Percentiles rank a stretch among this genome's conserved stretches.
These are phyloP conservation scores for Prunella himalayana DNA, from an alignment of 2,113 vertebrate genomes.

Conservation along the genomic window DNA sequence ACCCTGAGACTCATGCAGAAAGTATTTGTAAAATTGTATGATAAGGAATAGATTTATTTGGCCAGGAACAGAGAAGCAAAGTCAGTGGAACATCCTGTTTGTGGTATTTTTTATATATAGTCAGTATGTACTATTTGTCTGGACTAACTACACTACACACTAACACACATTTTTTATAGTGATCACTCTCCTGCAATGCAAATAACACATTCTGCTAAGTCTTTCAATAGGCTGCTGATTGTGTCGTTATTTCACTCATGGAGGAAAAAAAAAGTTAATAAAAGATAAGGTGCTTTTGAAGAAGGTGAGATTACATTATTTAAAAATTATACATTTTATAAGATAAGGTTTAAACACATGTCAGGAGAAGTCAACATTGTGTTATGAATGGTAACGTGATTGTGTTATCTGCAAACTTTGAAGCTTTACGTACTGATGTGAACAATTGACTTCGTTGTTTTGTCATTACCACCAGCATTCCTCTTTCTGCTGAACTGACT, in stretches of 20 bases:
- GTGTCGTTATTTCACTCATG: constrained; percentile 53
- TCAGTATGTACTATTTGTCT: constrained; percentile 25
- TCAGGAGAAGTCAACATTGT: constrained; percentile 79
- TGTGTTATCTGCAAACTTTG: constrained; percentile 76
- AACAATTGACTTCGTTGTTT: constrained; percentile 73
- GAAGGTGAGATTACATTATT: constrained; percentile 78
- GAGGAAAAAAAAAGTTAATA: constrained; percentile 64
- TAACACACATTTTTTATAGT: constrained; percentile 50
- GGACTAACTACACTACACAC: constrained; percentile 40
- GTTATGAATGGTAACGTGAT: constrained; percentile 74
- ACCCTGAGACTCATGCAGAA: neutral
- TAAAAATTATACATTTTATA: constrained; percentile 75
- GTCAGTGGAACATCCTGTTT: constrained; percentile 61
- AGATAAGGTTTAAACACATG: constrained; percentile 83
- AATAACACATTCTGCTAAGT: constrained; percentile 57
- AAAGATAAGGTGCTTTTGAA: constrained; percentile 74
- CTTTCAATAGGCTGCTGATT: constrained; percentile 70
- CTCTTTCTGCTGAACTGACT: constrained; percentile 48
- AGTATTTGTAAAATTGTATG: neutral
- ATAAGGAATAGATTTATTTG: constrained; percentile 25
- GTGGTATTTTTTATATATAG: constrained; percentile 23
- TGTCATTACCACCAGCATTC: constrained; percentile 58
- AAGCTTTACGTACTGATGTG: constrained; percentile 66
- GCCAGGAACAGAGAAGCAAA: neutral
- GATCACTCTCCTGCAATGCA: constrained; percentile 55